Evolutionary conservation across 2,888 invertebrate genomes (phyloP).

Genomic region (Drosophila neotestacea): DNA sequence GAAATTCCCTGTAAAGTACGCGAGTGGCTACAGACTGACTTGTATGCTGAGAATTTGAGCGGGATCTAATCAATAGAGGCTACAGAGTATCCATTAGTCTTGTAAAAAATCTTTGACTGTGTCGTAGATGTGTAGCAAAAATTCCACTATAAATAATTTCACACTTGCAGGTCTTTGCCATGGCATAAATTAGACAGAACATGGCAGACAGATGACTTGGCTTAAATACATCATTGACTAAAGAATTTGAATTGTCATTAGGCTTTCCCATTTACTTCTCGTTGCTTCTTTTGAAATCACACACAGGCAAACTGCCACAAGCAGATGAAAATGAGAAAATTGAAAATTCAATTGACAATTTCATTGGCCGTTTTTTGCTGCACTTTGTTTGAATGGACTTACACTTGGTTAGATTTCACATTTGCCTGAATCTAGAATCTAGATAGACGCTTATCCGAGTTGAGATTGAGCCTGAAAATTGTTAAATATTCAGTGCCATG

Average conservation of each 20-base stretch:
- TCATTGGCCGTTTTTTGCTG: background rate
- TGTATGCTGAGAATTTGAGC: background rate
- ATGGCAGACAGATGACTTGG: slow-evolving; percentile 45
- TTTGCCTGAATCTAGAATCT: background rate
- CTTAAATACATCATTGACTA: slow-evolving; percentile 17
- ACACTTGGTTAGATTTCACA: background rate
- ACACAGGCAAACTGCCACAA: background rate
- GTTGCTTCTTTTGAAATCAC: no score
- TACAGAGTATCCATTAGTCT: background rate
- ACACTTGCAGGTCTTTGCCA: slow-evolving; percentile 41
- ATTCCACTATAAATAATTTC: slow-evolving; percentile 68
- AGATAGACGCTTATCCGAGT: background rate
- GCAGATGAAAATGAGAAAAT: slow-evolving; percentile 6
- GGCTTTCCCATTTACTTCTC: background rate
- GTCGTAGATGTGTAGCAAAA: slow-evolving; percentile 48
- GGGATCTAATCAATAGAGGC: background rate
- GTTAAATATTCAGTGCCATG: background rate
- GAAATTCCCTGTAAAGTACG: slow-evolving; percentile 12
- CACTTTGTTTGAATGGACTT: background rate
- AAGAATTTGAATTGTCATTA: slow-evolving; percentile 21
- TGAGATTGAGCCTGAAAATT: background rate
- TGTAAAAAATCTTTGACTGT: slow-evolving; percentile 8
- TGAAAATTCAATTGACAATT: background rate
- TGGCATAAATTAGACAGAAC: slow-evolving; percentile 58
- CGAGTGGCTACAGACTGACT: background rate